phyloP scores from a whole-genome alignment of 2,888 invertebrate species.

The Ditula angustiorana region DNA sequence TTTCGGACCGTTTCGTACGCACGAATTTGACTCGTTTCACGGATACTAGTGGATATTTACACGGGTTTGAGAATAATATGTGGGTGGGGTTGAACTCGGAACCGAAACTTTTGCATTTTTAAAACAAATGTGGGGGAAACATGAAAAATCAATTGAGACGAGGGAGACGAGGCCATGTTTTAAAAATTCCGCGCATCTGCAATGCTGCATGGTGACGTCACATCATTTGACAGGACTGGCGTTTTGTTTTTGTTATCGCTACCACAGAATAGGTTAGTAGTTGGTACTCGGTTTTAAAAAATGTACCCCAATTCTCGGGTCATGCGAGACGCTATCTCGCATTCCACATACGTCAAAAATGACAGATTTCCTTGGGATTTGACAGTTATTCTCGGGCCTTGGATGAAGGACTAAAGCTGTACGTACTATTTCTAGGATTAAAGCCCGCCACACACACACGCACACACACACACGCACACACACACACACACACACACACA shows the following conservation, averaged over 20 bases:
- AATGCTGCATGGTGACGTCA: constrained; percentile 52
- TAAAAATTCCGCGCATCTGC: constrained; percentile 67
- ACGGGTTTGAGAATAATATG: constrained; percentile 8
- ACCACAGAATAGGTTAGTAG: too few relatives aligned
- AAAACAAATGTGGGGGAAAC: constrained; percentile 32
- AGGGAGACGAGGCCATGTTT: constrained; percentile 43
- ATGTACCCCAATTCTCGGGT: too few relatives aligned
- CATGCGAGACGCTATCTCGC: too few relatives aligned
- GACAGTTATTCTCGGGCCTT: too few relatives aligned
- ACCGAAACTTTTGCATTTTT: constrained; percentile 40
- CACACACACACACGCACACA: too few relatives aligned
- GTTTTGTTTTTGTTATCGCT: constrained; percentile 4
- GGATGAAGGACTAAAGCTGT: too few relatives aligned
- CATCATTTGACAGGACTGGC: constrained; percentile 40
- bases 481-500: too few relatives aligned
- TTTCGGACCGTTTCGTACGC: neutral
- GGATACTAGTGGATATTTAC: neutral
- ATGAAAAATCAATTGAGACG: constrained; percentile 51
- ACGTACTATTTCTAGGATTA: too few relatives aligned
- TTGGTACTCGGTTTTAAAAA: too few relatives aligned
- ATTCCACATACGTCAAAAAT: too few relatives aligned
- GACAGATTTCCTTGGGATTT: too few relatives aligned
- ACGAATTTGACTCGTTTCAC: constrained; percentile 4
- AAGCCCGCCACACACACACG: too few relatives aligned
- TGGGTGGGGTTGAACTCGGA: neutral